Percentiles rank a stretch among this genome's conserved stretches.
Evolutionary conservation across 2,888 invertebrate genomes (phyloP).

Genomic region (Neoitamus cyanurus): DNA sequence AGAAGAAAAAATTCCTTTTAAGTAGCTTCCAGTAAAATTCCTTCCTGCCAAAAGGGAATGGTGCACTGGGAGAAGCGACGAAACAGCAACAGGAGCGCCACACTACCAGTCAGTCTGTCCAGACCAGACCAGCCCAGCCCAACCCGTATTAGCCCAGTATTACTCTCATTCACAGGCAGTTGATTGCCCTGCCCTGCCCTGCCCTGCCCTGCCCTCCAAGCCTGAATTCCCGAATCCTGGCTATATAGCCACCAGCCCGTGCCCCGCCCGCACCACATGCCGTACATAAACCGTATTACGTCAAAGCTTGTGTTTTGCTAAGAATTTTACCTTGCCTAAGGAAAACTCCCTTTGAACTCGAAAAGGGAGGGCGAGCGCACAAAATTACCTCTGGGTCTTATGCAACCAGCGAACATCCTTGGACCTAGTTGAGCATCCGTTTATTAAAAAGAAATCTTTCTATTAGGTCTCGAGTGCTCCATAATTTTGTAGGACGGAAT

Average conservation of each 20-base stretch:
- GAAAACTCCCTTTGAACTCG: background rate
- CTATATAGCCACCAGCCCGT: background rate
- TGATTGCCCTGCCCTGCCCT: background rate
- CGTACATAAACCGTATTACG: background rate
- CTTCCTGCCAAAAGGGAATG: background rate
- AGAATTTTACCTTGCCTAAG: conserved; percentile 17
- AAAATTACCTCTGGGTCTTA: conserved; percentile 12
- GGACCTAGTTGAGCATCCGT: background rate
- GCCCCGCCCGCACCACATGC: background rate
- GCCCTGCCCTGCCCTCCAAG: background rate
- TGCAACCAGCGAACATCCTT: background rate
- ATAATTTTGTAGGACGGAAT: background rate
- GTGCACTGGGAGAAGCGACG: background rate
- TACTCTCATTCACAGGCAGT: background rate
- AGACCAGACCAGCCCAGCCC: background rate
- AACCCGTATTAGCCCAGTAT: background rate
- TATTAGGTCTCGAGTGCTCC: background rate
- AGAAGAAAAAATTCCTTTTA: conserved; percentile 6
- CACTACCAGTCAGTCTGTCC: background rate
- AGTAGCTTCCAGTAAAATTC: conserved; percentile 35
- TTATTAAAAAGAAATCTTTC: conserved; percentile 18
- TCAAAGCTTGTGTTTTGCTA: conserved; percentile 21
- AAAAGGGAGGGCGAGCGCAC: background rate
- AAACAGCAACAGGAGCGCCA: background rate
- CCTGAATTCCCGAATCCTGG: background rate